A percentile compares a stretch with the other conserved stretches of the same genome.
Evolutionary conservation across 2,113 vertebrate species (phyloP).

Genomic region (Cyrtonyx montezumae): DNA sequence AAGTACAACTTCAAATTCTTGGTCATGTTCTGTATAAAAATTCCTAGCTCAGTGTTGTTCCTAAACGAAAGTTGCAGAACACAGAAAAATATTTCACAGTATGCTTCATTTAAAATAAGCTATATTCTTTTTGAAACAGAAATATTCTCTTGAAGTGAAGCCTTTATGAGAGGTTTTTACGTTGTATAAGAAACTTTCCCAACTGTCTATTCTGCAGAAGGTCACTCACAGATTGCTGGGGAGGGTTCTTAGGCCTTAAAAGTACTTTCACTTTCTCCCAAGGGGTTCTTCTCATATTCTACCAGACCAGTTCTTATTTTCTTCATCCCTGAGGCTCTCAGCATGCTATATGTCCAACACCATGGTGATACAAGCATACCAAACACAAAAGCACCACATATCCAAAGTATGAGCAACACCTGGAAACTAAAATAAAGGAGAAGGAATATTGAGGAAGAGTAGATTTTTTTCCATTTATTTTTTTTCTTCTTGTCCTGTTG

Average conservation of each 20-base stretch:
- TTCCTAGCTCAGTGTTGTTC: background rate
- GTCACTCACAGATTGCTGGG: background rate
- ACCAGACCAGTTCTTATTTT: background rate
- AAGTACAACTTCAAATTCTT: background rate
- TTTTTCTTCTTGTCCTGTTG: background rate
- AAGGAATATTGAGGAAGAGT: too few relatives aligned
- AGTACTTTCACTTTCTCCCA: background rate
- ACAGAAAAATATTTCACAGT: background rate
- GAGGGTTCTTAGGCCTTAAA: background rate
- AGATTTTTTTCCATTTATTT: background rate
- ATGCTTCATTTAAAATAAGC: background rate
- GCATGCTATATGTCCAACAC: rapidly evolving
- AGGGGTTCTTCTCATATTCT: background rate
- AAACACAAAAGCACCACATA: background rate
- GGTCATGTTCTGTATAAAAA: background rate
- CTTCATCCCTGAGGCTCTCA: background rate
- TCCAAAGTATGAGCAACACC: too few relatives aligned
- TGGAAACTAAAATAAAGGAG: too few relatives aligned
- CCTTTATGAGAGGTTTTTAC: background rate
- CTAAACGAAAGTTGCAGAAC: background rate
- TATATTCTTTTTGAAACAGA: background rate
- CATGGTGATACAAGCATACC: background rate
- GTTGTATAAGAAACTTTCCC: background rate
- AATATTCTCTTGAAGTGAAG: background rate
- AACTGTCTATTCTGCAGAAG: background rate